Conservation (phyloP, 1,140 invertebrate species). For the Cyclargus thomasi region DNA sequence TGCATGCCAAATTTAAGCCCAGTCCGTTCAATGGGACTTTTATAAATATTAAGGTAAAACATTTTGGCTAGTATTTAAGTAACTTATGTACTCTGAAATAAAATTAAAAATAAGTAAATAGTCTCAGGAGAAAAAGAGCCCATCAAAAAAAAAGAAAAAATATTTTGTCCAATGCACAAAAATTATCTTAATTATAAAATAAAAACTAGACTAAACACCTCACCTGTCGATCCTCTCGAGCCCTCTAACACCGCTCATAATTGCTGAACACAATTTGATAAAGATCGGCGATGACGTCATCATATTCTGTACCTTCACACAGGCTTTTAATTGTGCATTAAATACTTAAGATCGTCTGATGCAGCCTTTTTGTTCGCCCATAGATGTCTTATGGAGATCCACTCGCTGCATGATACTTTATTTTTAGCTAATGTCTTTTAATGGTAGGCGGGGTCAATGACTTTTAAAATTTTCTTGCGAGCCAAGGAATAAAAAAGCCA, state of each 20-base stretch:
- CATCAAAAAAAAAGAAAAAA: too few species aligned
- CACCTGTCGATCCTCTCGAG: conserved; percentile 26
- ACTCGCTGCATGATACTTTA: background rate
- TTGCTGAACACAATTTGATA: conserved; percentile 50
- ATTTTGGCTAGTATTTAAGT: too few species aligned
- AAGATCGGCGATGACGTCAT: conserved; percentile 47
- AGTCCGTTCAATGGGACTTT: too few species aligned
- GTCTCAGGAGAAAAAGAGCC: too few species aligned
- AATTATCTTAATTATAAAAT: background rate
- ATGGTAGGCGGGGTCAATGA: background rate
- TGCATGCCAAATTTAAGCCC: too few species aligned
- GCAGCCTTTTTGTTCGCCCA: background rate
- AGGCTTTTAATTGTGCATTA: conserved; percentile 31
- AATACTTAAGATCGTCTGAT: conserved; percentile 8
- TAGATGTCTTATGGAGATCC: conserved; percentile 3
- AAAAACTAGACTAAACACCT: background rate
- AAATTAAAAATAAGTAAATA: too few species aligned
- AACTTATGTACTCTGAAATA: too few species aligned
- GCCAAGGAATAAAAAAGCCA: background rate
- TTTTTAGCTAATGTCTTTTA: background rate
- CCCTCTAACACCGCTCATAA: conserved; percentile 36
- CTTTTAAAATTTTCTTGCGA: background rate
- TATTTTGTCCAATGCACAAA: background rate
- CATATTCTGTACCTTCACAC: conserved; percentile 34
- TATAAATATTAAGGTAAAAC: too few species aligned